Evolutionary conservation across 2,797 vertebrate genomes (phyloP), one percentile per base, ranked within the genome.

Genomic region (Sylvilagus floridanus): DNA sequence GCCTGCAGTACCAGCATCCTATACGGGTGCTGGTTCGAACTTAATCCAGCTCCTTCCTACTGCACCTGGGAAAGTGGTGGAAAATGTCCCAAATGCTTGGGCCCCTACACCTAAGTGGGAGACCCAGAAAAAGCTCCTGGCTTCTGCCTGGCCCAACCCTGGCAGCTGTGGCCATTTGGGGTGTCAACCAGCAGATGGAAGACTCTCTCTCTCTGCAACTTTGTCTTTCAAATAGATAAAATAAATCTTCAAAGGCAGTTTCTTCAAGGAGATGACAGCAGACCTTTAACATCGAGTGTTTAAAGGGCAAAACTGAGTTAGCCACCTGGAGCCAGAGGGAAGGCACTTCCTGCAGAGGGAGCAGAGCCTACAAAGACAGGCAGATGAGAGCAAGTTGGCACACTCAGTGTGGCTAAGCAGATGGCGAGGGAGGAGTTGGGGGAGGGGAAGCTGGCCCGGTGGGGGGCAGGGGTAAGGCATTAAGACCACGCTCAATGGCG

Each of bases 281-380:
- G 69, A 87, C 76, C 73, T 75, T 57, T 57, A 57, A 57, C 54
- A 57, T 57, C 4, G 62, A 86, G 50, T n/a, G 30, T 52, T 47
- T 82, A 73, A 92, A 94, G 16, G 60, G 35, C 26, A 73, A 88
- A 92, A 71, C 57, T 66, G 84, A 88, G 85, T 87, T 76, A 62
- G 57, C 60, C 17, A 28, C 1, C 0, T 77, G 35, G 89, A 97
- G 77, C 47, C n/a, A 94, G 62, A 81, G n/a, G 37, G 83, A 85
- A 92, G 47, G 62, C 16, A 60, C 47, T 95, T 94, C 17, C 0
- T 3, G 66, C 42, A 78, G 72, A 90, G 57, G 47, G n/a, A 84
- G 1, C 5, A 42, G n/a, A 90, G 66, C 32, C 37, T 26, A 57
- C 17, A 89, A 57, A 57, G 89, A 87, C 2, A 0, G 26, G 50